phyloP scores from a whole-genome alignment of 92 coral and sea anemone species.

The Palythoa heliodiscus region DNA sequence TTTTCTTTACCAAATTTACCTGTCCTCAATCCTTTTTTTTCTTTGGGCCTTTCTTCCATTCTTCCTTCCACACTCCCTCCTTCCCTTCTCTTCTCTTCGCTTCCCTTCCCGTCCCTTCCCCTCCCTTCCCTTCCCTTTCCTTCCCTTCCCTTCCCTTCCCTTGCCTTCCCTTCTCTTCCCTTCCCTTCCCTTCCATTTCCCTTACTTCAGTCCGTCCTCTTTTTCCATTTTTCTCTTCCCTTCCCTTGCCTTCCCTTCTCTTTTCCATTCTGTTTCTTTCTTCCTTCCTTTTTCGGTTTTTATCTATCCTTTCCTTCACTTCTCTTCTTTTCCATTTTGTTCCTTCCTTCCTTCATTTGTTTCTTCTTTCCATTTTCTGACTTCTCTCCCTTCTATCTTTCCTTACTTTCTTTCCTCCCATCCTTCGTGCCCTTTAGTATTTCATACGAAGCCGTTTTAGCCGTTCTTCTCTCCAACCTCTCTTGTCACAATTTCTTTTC shows the following conservation, averaged over 20 bases:
- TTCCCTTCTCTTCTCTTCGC: not conserved
- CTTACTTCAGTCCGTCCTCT: not conserved
- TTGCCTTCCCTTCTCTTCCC: not conserved
- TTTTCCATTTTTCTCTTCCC: no score
- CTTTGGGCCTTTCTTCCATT: not conserved
- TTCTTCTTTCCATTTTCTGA: no score
- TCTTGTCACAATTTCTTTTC: not conserved
- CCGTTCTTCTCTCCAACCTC: no score
- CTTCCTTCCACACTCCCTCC: not conserved
- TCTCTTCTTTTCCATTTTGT: not conserved
- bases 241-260: no score
- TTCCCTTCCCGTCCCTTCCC: not conserved
- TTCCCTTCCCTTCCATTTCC: not conserved
- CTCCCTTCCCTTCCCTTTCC: constrained; percentile 1
- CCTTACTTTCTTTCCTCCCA: no score
- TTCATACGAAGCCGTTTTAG: no score
- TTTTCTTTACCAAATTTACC: not conserved
- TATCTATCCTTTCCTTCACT: not conserved
- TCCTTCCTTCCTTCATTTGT: no score
- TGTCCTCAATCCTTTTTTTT: not conserved
- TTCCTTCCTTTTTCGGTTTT: not conserved
- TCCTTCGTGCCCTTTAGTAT: no score
- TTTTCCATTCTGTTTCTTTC: no score
- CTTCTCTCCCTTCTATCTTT: no score
- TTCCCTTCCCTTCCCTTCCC: not conserved